Evolutionary conservation across 1,140 invertebrate genomes (phyloP).

Genomic region (Ditylenchus dipsaci): DNA sequence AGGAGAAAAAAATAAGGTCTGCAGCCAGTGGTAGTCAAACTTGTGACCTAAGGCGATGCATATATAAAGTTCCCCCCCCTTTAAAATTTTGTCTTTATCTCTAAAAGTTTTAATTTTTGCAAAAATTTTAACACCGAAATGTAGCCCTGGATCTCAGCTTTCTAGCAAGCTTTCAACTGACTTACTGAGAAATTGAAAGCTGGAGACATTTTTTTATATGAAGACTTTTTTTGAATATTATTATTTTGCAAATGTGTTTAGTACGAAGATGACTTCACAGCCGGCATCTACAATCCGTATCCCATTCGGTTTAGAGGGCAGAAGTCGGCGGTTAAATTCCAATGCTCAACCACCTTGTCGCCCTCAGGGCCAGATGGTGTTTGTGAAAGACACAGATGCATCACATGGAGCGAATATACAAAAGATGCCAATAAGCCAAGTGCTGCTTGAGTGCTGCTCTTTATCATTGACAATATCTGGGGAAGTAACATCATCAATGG

Average conservation of each 20-base stretch:
- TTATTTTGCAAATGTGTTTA: constrained; percentile 14
- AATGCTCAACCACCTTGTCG: constrained; percentile 32
- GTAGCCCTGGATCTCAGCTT: too few species aligned
- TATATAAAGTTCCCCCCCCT: too few species aligned
- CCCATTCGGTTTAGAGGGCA: constrained; percentile 39
- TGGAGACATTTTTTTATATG: too few species aligned
- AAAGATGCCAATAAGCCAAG: constrained; percentile 23
- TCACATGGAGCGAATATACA: constrained; percentile 31
- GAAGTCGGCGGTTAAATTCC: constrained; percentile 35
- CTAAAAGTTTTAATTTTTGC: too few species aligned
- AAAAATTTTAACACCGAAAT: too few species aligned
- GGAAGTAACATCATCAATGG: not conserved
- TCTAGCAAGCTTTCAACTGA: too few species aligned
- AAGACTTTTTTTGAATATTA: too few species aligned
- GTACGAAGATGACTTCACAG: constrained; percentile 46
- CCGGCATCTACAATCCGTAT: constrained; percentile 44
- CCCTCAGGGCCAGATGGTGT: constrained; percentile 5
- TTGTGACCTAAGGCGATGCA: too few species aligned
- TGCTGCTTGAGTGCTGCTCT: not conserved
- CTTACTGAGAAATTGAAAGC: too few species aligned
- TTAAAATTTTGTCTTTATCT: too few species aligned
- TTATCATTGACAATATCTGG: not conserved
- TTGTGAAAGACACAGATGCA: constrained; percentile 30
- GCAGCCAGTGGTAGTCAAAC: too few species aligned
- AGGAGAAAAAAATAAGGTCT: too few species aligned